Base-by-base conservation (phyloP, 2,113 vertebrate genomes). In the Misgurnus anguillicaudatus region DNA sequence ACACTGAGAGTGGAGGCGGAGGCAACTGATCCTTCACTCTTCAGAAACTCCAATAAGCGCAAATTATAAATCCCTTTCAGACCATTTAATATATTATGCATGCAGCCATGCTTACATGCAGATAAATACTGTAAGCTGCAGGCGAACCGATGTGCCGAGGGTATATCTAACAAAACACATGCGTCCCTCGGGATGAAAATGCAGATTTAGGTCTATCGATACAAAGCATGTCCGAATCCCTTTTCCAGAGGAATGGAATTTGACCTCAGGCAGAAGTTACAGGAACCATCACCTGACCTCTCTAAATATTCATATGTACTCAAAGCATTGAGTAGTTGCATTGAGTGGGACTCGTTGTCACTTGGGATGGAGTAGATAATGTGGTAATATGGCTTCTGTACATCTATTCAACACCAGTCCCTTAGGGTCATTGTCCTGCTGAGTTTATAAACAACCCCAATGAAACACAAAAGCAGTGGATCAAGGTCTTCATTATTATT, bases 1-100 rank as follows among this genome's bases (percentile, higher is more conserved):
- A 81, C 79, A 68, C 24, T 74, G 55, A 51, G 9, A 4, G 13
- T 47, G 5, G 71, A 45, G 24, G 47, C 41, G 21, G 72, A 41
- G 53, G 47, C 68, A 47, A 77, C 38, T 68, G 62, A 67, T 66
- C 75, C 47, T 71, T 84, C 57, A 69, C 36, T 80, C 55, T 42
- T 75, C 42, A 13, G 61, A 72, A 64, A 42, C 41, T 21, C 17
- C 39, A 16, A 45, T 78, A 78, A 80, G 51, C 64, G 69, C 79
- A 69, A 76, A 81, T 53, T 66, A 61, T 61, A 84, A 81, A 81
- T 74, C 79, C 82, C 68, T 68, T 38, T 80, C 75, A 73, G 71
- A 74, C 55, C 75, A 74, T 78, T 79, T 62, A 45, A 60, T 24
- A 53, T 41, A 75, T 78, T 81, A 75, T 68, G 47, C 61, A 81